These are phyloP conservation scores for Rutpela maculata DNA, from an alignment of 2,888 invertebrate species.

Conservation along the genomic window DNA sequence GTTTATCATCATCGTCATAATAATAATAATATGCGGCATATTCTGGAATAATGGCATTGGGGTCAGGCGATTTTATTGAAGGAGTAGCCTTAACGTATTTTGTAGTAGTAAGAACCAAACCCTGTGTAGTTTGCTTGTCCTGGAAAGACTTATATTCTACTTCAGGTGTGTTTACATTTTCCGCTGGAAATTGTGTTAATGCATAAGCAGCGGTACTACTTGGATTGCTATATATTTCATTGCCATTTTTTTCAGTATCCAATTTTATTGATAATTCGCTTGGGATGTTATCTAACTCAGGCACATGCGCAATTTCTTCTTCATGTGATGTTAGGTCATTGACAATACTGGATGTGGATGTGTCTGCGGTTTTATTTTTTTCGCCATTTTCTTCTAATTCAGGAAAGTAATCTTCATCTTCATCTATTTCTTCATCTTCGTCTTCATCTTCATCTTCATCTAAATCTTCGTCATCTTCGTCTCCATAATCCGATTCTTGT, in stretches of 20 bases:
- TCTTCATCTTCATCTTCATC: not conserved
- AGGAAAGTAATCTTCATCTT: not conserved
- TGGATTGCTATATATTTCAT: too few relatives aligned
- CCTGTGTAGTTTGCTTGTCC: not conserved
- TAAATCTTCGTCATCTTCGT: not conserved
- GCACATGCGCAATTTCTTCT: not conserved
- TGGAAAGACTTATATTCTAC: not conserved
- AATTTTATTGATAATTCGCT: too few relatives aligned
- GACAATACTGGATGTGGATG: not conserved
- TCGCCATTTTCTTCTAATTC: not conserved
- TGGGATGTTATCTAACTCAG: too few relatives aligned
- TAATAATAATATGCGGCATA: constrained; percentile 40
- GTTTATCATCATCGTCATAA: constrained; percentile 27
- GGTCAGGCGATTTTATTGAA: constrained; percentile 33
- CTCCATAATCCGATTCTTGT: not conserved
- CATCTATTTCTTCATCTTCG: not conserved
- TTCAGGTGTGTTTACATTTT: not conserved
- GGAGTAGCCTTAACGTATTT: not conserved
- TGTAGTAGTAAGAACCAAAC: not conserved
- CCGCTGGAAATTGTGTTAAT: too few relatives aligned
- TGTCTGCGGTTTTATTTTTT: not conserved
- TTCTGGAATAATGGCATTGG: constrained; percentile 47
- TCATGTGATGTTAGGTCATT: not conserved
- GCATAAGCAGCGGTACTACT: too few relatives aligned
- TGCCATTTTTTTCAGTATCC: too few relatives aligned